Base-by-base conservation (phyloP, 2,888 invertebrate genomes). In the Luperina nickerlii region DNA sequence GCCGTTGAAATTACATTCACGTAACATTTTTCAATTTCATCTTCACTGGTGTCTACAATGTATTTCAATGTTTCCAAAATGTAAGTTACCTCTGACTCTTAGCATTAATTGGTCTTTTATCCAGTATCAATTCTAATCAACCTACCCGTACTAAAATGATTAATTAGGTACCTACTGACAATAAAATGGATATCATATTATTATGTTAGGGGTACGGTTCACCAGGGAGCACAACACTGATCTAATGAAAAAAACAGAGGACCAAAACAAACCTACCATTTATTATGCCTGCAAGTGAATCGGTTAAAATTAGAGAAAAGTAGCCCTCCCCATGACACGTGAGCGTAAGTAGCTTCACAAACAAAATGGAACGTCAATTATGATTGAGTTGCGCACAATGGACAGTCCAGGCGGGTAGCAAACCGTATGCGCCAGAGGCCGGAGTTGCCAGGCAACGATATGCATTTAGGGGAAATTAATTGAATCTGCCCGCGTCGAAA, bases 381-480 rank as follows among this genome's bases (percentile, higher is more conserved):
- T 68, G 57, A 80, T 69, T 65, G 57, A 27, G 13, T 2, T 27
- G n/a, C 42, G 13, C 6, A 54, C 15, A 48, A 62, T 66, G 32
- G 27, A 42, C 2, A 27, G n/a, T 51, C 1, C 62, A 32, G n/a
- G 38, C 42, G 42, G 7, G n/a, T n/a, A 15, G 24, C 42, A 20
- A 7, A 27, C 24, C 11, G 20, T 20, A n/a, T 24, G 57, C 57
- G 24, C 57, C 57, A 24, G 24, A 11, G 57, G 24, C 57, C 11
- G 24, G 54, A 11, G 70, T 74, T 74, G 80, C 80, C 11, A 42
- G 9, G 60, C 27, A 1, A 66, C 54, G 4, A 57, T 8, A 54
- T 54, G 60, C 27, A 67, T 38, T 66, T 18, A 62, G 60, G 66
- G 63, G 60, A 15, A 48, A 38, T 20, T 75, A 81, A 81, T 81